Evolutionary conservation across 2,113 vertebrate species (phyloP).

Genomic region (Entelurus aequoreus): DNA sequence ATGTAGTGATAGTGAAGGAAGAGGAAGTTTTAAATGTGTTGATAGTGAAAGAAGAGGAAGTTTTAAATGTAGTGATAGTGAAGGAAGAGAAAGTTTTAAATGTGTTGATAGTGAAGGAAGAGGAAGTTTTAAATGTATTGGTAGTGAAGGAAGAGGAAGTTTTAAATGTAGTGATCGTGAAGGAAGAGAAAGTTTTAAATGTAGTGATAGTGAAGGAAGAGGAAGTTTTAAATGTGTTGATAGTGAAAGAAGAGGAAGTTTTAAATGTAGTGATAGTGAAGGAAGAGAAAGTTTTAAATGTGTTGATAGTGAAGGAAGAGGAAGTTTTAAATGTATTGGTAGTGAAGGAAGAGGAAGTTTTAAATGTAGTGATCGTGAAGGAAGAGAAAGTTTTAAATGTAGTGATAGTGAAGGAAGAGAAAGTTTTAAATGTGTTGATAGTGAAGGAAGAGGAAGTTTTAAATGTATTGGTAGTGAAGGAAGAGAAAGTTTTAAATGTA

Average conservation of each 20-base stretch:
- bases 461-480: too few species aligned
- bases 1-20: slow-evolving; percentile 16
- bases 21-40: slow-evolving; percentile 24
- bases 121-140: slow-evolving; percentile 11
- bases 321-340: too few species aligned
- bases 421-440: too few species aligned
- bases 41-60: not conserved
- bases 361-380: too few species aligned
- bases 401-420: too few species aligned
- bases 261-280: slow-evolving; percentile 16
- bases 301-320: too few species aligned
- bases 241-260: not conserved
- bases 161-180: slow-evolving; percentile 18
- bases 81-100: slow-evolving; percentile 26
- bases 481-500: too few species aligned
- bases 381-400: too few species aligned
- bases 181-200: not conserved
- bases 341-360: too few species aligned
- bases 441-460: too few species aligned
- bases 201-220: slow-evolving; percentile 16
- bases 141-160: slow-evolving; percentile 9
- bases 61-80: slow-evolving; percentile 13
- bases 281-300: slow-evolving; percentile 26
- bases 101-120: too few species aligned
- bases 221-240: slow-evolving; percentile 23